phyloP scores from a whole-genome alignment of 2,888 invertebrate genomes.

The Aproaerema taeniolella region DNA sequence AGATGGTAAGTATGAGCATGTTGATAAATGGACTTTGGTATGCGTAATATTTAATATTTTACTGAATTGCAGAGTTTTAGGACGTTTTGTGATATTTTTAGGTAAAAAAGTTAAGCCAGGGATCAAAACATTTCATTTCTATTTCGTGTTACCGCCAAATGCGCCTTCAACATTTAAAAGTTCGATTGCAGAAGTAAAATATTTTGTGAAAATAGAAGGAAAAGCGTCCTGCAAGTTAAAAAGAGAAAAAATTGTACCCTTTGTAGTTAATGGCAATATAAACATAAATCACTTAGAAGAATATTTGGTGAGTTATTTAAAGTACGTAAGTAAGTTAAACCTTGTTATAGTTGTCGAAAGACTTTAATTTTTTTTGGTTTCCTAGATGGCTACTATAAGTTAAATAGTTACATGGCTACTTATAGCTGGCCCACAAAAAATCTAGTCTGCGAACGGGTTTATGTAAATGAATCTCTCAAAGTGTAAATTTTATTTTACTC shows the following conservation, averaged over 20 bases:
- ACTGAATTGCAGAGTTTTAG: too few species aligned
- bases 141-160: slow-evolving; percentile 52
- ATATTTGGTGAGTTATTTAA: slow-evolving; percentile 44
- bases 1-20: slow-evolving; percentile 26
- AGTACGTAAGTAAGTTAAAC: too few species aligned
- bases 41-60: not conserved
- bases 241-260: slow-evolving; percentile 32
- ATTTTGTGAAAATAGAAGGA: slow-evolving; percentile 47
- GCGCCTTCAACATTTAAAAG: slow-evolving; percentile 56
- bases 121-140: slow-evolving; percentile 47
- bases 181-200: slow-evolving; percentile 49
- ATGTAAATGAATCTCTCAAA: too few species aligned
- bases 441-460: too few species aligned
- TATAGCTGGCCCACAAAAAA: too few species aligned
- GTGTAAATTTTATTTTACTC: too few species aligned
- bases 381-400: too few species aligned
- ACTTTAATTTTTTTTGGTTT: too few species aligned
- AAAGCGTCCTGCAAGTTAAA: slow-evolving; percentile 38
- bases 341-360: too few species aligned
- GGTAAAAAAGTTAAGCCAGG: slow-evolving; percentile 45
- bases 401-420: too few species aligned
- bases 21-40: not conserved
- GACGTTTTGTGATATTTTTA: slow-evolving; percentile 24
- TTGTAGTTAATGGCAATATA: slow-evolving; percentile 44
- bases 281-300: slow-evolving; percentile 47